Base-by-base conservation (phyloP, 2,113 vertebrate species). In the Serilophus lunatus region DNA sequence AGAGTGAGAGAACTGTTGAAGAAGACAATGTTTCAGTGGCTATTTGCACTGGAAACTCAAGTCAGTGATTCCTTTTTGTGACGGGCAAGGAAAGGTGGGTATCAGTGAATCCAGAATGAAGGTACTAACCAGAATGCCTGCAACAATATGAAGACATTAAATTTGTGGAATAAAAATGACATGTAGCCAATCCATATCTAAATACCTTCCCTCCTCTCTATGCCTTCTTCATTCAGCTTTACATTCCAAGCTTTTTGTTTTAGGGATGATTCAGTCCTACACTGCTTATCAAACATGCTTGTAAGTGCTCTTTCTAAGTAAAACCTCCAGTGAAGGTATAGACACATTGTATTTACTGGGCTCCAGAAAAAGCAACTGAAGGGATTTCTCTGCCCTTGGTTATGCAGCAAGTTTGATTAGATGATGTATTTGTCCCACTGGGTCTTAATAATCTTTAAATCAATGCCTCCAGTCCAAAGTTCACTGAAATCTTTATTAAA, bases 371-470 rank as follows among this genome's bases (percentile, higher is more conserved):
- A 88, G 38, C 50, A 80, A 82, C 28, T 47, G 31, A 89, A 88
- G 20, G 31, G 54, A 95, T 56, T 81, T 92, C 38, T 82, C 72
- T 88, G 76, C 13, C 38, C 69, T 91, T 74, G n/a, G 19, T 71
- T 90, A 71, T 42, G 15, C 40, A 93, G 66, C 10, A 90, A 88
- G 15, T 60, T 77, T 95, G 79, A 90, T 80, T 83, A 81, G 36
- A 83, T 71, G 49, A 86, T 68, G 49, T 61, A 90, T 86, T 72
- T 57, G 31, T 83, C 64, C 60, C 76, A 78, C 12, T 59, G 57
- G 31, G 81, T 91, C 7, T 95, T 82, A 87, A 71, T 71, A 91
- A 87, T 82, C 77, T 93, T 89, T 93, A 91, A 74, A 84, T 76
- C 70, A 82, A 75, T 61, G 49, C 38, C 85, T 90, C 19, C 78